These are phyloP conservation scores for Dynastes tityus DNA, from an alignment of 2,888 invertebrate species.

Conservation along the genomic window DNA sequence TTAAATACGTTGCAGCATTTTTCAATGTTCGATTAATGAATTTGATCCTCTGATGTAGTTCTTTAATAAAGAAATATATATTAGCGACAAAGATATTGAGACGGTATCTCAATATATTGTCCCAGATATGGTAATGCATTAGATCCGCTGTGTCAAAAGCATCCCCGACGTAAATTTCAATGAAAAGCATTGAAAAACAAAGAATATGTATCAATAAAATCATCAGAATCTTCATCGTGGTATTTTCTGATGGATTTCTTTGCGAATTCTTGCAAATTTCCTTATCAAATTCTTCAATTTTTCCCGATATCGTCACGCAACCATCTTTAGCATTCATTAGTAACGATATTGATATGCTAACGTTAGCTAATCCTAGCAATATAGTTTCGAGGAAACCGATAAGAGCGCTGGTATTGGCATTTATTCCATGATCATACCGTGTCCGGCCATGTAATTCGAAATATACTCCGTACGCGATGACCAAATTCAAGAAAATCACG, in stretches of 20 bases:
- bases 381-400: not conserved
- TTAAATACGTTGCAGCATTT: not conserved
- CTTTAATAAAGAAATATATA: not conserved
- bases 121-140: not conserved
- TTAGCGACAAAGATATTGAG: constrained; percentile 1
- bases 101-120: constrained; percentile 3
- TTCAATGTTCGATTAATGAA: not conserved
- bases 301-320: not conserved
- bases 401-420: not conserved
- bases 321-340: not conserved
- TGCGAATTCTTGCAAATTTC: not conserved
- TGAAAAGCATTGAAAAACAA: not conserved
- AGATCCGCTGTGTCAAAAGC: not conserved
- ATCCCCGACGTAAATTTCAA: not conserved
- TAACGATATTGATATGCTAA: not conserved
- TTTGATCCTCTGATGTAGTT: not conserved
- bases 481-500: not conserved
- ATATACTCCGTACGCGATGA: not conserved
- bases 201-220: constrained; percentile 10
- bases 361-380: not conserved
- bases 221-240: not conserved
- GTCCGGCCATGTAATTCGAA: constrained; percentile 11
- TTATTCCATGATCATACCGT: not conserved
- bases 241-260: not conserved
- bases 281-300: constrained; percentile 4